Percentiles rank a stretch among this genome's conserved stretches.
phyloP scores from a whole-genome alignment of 2,888 invertebrate species.

The Parnassius smintheus region DNA sequence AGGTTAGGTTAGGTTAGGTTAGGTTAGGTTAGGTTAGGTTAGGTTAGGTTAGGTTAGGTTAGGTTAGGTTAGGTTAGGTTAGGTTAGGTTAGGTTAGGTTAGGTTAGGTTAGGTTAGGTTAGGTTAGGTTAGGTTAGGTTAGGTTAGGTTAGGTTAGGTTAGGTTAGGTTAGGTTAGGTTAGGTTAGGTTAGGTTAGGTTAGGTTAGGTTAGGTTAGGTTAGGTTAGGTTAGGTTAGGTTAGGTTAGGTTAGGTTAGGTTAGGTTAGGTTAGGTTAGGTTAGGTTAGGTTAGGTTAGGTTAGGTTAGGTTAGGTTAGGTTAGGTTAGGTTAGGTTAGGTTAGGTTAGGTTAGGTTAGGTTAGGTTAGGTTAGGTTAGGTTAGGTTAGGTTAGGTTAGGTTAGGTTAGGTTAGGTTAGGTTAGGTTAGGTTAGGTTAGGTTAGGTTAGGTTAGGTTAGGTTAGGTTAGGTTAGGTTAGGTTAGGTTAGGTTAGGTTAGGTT shows the following conservation, averaged over 20 bases:
- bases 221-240: constrained; percentile 22
- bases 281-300: not conserved
- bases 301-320: not conserved
- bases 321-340: not conserved
- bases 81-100: constrained; percentile 20
- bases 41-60: constrained; percentile 14
- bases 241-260: constrained; percentile 5
- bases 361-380: not conserved
- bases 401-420: not conserved
- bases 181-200: constrained; percentile 19
- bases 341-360: too few species aligned
- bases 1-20: constrained; percentile 11
- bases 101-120: constrained; percentile 22
- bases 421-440: not conserved
- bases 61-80: constrained; percentile 19
- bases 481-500: constrained; percentile 7
- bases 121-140: constrained; percentile 20
- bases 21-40: constrained; percentile 9
- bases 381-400: not conserved
- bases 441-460: constrained; percentile 3
- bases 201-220: constrained; percentile 22
- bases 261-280: not conserved
- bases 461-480: constrained; percentile 13
- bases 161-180: constrained; percentile 22
- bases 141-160: constrained; percentile 22